Evolutionary conservation across 2,888 invertebrate species (phyloP), one percentile per base, ranked within the genome.

Genomic region (Nomada fucata): DNA sequence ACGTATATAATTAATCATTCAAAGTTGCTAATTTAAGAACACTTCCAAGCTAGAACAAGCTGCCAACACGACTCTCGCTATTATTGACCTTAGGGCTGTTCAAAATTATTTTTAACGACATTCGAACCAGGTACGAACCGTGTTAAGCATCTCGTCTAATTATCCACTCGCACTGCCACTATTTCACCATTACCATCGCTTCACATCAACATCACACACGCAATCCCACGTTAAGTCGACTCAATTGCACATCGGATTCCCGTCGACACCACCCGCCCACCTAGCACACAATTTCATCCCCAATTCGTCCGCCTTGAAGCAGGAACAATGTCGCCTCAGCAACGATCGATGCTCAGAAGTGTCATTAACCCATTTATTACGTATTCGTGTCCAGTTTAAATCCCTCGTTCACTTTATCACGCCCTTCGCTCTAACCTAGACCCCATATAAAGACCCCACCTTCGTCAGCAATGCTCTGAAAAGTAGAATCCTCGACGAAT

Each of bases 341-440:
- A 64, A 47, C 65, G 72, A 72, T 71, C 72, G 42, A 76, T 76
- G 29, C 47, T n/a, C 23, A 13, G n/a, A 26, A 76, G 76, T 57
- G 42, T 57, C 63, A 55, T 72, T 76, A 64, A 76, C 76, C 76
- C 50, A 63, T 59, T 76, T 76, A 76, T 72, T 63, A 71, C 71
- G 72, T 72, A 57, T 76, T 72, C 72, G 57, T 42, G 72, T 72
- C 36, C 50, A 64, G 72, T 64, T 42, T 23, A 71, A 55, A 76
- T n/a, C 36, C 47, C 53, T 71, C 71, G 36, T 63, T 47, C 36
- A 76, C 55, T 76, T 61, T 47, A 42, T 53, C 47, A 4, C 47
- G 55, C 55, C 10, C 18, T 63, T 42, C 20, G 55, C 47, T 53
- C 72, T 76, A 76, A 71, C 76, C 76, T 71, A 76, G 76, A 72